A percentile compares a stretch with the other conserved stretches of the same genome.
Evolutionary conservation across 2,888 invertebrate genomes (phyloP).

Genomic region (Subacronicta megacephala): DNA sequence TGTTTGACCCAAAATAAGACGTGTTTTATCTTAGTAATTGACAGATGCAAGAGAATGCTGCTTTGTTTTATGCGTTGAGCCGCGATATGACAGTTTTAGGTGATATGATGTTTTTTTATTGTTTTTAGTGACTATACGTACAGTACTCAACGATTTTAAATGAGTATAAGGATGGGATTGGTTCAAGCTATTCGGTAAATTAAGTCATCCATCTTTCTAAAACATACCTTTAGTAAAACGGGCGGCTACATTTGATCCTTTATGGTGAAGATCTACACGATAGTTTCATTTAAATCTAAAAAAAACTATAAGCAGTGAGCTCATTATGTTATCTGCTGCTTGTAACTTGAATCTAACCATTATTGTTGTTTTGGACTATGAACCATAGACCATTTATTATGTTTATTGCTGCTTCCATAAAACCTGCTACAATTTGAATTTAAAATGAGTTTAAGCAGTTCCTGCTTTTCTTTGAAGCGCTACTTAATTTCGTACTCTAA

Average conservation of each 20-base stretch:
- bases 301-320: neutral
- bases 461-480: neutral
- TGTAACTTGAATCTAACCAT: neutral
- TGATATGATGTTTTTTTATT: slow-evolving; percentile 1
- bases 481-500: slow-evolving; percentile 12
- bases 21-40: slow-evolving; percentile 69
- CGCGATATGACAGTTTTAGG: slow-evolving; percentile 9
- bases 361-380: neutral
- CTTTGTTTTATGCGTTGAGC: slow-evolving; percentile 42
- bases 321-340: neutral
- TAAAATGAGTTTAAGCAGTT: slow-evolving; percentile 1
- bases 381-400: slow-evolving; percentile 2
- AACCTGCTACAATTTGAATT: slow-evolving; percentile 9
- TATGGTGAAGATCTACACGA: neutral
- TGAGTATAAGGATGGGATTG: neutral
- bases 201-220: neutral
- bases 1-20: slow-evolving; percentile 65
- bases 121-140: neutral
- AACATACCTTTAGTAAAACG: neutral
- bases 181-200: neutral
- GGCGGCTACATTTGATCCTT: neutral
- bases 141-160: no score
- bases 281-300: neutral
- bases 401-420: neutral
- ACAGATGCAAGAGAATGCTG: slow-evolving; percentile 60